These are phyloP conservation scores for Neelides folsomi DNA, from an alignment of 2,888 invertebrate genomes.

Conservation along the genomic window DNA sequence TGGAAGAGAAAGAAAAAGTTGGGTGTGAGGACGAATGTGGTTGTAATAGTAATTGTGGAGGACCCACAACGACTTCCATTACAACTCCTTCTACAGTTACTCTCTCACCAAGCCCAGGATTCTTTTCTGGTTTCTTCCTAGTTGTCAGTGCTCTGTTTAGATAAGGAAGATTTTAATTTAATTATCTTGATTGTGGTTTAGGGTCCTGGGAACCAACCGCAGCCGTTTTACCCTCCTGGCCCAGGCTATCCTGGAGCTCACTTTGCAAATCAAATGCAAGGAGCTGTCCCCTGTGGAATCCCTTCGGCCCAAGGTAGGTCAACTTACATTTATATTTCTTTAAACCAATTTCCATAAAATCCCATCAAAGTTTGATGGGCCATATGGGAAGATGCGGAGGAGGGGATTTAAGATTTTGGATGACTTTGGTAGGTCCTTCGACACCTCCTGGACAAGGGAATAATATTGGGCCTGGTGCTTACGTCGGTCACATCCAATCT, in stretches of 20 bases:
- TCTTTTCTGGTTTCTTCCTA: not conserved
- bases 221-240: constrained; percentile 30
- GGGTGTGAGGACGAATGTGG: too few relatives aligned
- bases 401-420: constrained; percentile 3
- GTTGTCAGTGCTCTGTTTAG: not conserved
- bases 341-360: too few relatives aligned
- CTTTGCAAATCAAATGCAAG: constrained; percentile 26
- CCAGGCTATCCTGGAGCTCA: constrained; percentile 27
- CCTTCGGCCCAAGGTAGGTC: constrained; percentile 21
- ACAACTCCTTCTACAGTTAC: too few relatives aligned
- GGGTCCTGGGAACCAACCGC: constrained; percentile 30
- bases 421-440: constrained; percentile 11
- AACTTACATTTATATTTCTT: not conserved
- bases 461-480: constrained; percentile 18
- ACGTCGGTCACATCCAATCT: constrained; percentile 19
- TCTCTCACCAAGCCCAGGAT: not conserved
- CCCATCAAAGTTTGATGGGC: not conserved
- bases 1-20: too few relatives aligned
- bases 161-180: not conserved
- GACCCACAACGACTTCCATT: too few relatives aligned
- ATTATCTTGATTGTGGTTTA: constrained; percentile 9
- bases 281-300: constrained; percentile 26
- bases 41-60: too few relatives aligned
- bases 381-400: not conserved
- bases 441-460: constrained; percentile 11